Base-by-base conservation (phyloP, 30 jellyfish, hydroid and myxozoan species). In the Haliclystus octoradiatus region DNA sequence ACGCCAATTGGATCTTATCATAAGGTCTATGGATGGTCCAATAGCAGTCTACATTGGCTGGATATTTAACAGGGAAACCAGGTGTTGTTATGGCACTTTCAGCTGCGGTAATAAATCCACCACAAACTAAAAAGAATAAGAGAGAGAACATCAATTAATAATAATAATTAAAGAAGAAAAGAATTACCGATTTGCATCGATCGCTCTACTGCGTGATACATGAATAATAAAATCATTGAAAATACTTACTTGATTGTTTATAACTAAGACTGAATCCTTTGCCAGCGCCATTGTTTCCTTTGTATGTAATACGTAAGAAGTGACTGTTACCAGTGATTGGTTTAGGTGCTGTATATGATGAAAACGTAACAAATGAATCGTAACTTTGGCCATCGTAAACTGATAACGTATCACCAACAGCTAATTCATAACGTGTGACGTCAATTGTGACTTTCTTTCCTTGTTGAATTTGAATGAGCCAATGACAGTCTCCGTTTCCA, bases 21-120 rank as follows among this genome's bases (percentile, higher is more conserved):
- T 78, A 71, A 7, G 93, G 92, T 40, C 96, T 88, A 50, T 78
- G 80, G 33, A 86, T 40, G 0, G 94, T 86, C 96, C 96, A 86
- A 76, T 72, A 79, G 86, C 96, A 86, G 33, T 86, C 94, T 63
- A 79, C 80, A 60, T 86, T 86, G 35, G 91, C 78, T 1, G 78
- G 78, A 82, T 86, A 86, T 29, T 68, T 19, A 19, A 33, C 46
- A 1, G 96, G 96, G 73, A 68, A 86, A 57, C 84, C 84, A 26
- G 96, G 96, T 33, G 88, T 76, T 15, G 92, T 73, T 24, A 86
- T 74, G 33, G 75, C 96, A 9, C 96, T 94, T 26, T 51, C 32
- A 40, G 63, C 78, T 7, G 53, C 75, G 33, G 75, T 77, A 9
- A 86, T 33, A 26, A 79, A 72, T 22, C 96, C 96, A 28, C 96